These are phyloP conservation scores for Drosophila austrosaltans DNA, from an alignment of 2,888 invertebrate species.

Conservation along the genomic window DNA sequence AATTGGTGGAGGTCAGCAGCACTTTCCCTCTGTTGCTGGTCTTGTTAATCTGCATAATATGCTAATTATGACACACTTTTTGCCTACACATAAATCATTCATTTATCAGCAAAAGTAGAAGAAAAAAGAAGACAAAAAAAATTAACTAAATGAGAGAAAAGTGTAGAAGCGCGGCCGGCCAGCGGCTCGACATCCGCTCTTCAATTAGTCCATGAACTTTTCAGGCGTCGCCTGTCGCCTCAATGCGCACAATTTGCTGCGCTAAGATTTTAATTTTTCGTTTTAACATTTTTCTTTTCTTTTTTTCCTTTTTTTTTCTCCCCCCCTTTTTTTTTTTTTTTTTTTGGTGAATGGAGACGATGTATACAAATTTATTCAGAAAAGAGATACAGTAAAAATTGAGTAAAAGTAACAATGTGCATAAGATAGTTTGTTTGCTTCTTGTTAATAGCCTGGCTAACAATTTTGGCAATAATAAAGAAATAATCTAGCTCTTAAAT, in stretches of 20 bases:
- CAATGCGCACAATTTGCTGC: conserved; percentile 55
- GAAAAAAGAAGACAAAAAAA: conserved; percentile 13
- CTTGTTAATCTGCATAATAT: conserved; percentile 64
- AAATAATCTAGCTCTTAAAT: no score
- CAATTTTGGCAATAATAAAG: no score
- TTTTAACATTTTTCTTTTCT: conserved; percentile 1
- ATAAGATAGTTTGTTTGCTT: not conserved
- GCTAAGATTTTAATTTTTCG: conserved; percentile 50
- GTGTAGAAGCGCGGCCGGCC: not conserved
- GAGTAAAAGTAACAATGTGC: not conserved
- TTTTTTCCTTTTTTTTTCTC: not conserved
- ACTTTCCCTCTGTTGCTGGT: conserved; percentile 24
- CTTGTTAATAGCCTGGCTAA: no score
- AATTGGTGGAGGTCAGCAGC: not conserved
- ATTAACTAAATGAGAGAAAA: conserved; percentile 22
- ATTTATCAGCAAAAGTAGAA: conserved; percentile 42
- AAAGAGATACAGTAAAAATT: conserved; percentile 27
- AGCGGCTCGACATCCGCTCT: conserved; percentile 24
- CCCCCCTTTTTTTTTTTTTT: conserved; percentile 14
- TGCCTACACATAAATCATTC: conserved; percentile 57
- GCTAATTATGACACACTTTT: conserved; percentile 62
- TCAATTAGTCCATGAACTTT: conserved; percentile 44
- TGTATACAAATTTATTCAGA: conserved; percentile 46
- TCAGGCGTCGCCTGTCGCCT: conserved; percentile 25
- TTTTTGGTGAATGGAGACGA: conserved; percentile 29